phyloP scores from a whole-genome alignment of 2,888 invertebrate genomes.

The Diplazon laetatorius region DNA sequence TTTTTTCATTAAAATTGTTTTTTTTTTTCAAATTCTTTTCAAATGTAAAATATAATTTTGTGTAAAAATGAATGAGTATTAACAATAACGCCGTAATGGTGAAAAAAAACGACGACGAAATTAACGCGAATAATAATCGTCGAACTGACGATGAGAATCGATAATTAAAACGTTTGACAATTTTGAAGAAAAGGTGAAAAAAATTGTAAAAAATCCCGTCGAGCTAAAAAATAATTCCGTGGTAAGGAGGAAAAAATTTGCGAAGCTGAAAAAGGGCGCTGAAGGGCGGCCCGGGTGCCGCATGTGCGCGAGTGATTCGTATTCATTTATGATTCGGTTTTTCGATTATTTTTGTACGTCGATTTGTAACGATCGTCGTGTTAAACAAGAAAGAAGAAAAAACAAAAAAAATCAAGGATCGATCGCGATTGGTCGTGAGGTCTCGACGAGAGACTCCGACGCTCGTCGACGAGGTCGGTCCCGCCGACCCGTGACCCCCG shows the following conservation, averaged over 20 bases:
- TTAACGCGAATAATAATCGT: conserved; percentile 24
- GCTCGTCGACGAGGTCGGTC: too few relatives aligned
- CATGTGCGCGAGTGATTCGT: conserved; percentile 76
- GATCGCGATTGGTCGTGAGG: conserved; percentile 5
- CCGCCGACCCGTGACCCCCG: too few relatives aligned
- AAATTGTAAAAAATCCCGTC: too few relatives aligned
- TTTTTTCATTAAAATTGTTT: too few relatives aligned
- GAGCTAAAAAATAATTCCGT: too few relatives aligned
- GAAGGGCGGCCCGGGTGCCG: conserved; percentile 75
- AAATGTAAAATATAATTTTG: too few relatives aligned
- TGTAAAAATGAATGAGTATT: conserved; percentile 14
- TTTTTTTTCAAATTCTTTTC: too few relatives aligned
- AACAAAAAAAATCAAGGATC: too few relatives aligned
- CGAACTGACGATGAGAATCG: conserved; percentile 9
- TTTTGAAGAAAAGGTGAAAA: conserved; percentile 45
- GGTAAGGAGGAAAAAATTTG: background rate
- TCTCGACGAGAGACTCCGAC: too few relatives aligned
- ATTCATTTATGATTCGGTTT: conserved; percentile 35
- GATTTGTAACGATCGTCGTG: conserved; percentile 20
- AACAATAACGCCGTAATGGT: conserved; percentile 38
- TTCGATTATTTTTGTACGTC: conserved; percentile 20
- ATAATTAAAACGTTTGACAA: conserved; percentile 23
- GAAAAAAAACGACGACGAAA: conserved; percentile 38
- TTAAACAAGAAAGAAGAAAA: too few relatives aligned
- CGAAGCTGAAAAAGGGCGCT: conserved; percentile 37